Percentiles rank a stretch among this genome's conserved stretches.
phyloP scores from a whole-genome alignment of 2,888 invertebrate species.

The Zygothrica quintamaculata region DNA sequence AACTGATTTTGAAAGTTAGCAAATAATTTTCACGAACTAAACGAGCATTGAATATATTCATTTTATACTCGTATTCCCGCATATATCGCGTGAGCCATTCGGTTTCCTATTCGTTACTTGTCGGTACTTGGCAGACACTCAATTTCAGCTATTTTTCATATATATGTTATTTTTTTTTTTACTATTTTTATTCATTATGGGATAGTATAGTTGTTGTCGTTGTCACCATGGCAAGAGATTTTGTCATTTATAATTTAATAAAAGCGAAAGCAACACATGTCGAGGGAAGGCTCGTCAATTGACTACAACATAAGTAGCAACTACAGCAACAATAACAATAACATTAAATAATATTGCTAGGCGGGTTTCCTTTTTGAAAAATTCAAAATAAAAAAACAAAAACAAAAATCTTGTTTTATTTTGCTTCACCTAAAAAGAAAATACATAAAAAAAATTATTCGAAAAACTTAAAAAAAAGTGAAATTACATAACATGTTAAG shows the following conservation, averaged over 20 bases:
- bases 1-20: slow-evolving; percentile 74
- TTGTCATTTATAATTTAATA: slow-evolving; percentile 56
- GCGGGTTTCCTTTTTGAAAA: slow-evolving; percentile 60
- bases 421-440: not conserved
- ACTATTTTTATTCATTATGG: slow-evolving; percentile 44
- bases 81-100: slow-evolving; percentile 48
- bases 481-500: too few relatives aligned
- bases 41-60: slow-evolving; percentile 32
- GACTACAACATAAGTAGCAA: slow-evolving; percentile 53
- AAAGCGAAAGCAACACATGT: slow-evolving; percentile 66
- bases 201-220: slow-evolving; percentile 37
- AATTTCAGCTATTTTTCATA: slow-evolving; percentile 42
- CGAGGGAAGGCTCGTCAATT: slow-evolving; percentile 71
- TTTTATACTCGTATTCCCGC: slow-evolving; percentile 38
- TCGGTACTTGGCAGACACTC: slow-evolving; percentile 67
- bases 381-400: too few relatives aligned
- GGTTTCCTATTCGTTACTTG: slow-evolving; percentile 45
- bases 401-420: too few relatives aligned
- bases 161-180: slow-evolving; percentile 7
- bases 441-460: not conserved
- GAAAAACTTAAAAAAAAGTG: too few relatives aligned
- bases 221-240: slow-evolving; percentile 70
- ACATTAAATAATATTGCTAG: slow-evolving; percentile 13
- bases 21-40: slow-evolving; percentile 57
- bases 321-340: slow-evolving; percentile 30